phyloP scores from a whole-genome alignment of 2,888 invertebrate species.

The Alcis repandata region DNA sequence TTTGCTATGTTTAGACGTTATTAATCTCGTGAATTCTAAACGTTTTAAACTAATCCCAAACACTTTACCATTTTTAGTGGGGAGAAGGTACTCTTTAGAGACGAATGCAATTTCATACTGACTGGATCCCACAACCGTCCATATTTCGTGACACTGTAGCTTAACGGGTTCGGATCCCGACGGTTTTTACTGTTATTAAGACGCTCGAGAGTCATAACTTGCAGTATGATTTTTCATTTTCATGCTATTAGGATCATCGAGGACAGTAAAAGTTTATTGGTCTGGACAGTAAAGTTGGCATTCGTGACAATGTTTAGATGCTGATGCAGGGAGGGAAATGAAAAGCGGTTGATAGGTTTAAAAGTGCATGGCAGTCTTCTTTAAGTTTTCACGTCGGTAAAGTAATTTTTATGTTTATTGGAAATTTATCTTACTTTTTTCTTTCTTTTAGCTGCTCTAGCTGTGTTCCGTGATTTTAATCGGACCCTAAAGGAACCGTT shows the following conservation, averaged over 20 bases:
- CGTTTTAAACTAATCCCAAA: too few species aligned
- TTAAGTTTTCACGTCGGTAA: not conserved
- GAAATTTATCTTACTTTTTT: too few species aligned
- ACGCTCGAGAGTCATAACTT: constrained; percentile 36
- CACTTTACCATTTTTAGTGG: too few species aligned
- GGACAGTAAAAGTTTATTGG: constrained; percentile 36
- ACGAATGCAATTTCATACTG: too few species aligned
- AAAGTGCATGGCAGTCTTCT: not conserved
- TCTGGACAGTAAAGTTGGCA: constrained; percentile 24
- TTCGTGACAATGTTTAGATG: constrained; percentile 25
- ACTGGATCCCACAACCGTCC: too few species aligned
- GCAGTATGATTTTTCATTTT: constrained; percentile 45
- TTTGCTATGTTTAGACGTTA: too few species aligned
- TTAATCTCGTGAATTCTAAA: too few species aligned
- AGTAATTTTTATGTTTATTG: too few species aligned
- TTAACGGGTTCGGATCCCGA: constrained; percentile 6
- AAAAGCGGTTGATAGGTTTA: constrained; percentile 1
- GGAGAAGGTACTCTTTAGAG: too few species aligned
- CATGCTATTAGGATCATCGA: constrained; percentile 38
- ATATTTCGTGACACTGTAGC: not conserved
- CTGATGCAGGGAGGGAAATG: constrained; percentile 12
- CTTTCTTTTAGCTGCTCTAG: too few species aligned
- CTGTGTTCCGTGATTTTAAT: too few species aligned
- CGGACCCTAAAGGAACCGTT: too few species aligned
- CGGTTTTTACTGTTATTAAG: constrained; percentile 27